phyloP scores from a whole-genome alignment of 2,113 vertebrate species.

The Gambusia affinis region DNA sequence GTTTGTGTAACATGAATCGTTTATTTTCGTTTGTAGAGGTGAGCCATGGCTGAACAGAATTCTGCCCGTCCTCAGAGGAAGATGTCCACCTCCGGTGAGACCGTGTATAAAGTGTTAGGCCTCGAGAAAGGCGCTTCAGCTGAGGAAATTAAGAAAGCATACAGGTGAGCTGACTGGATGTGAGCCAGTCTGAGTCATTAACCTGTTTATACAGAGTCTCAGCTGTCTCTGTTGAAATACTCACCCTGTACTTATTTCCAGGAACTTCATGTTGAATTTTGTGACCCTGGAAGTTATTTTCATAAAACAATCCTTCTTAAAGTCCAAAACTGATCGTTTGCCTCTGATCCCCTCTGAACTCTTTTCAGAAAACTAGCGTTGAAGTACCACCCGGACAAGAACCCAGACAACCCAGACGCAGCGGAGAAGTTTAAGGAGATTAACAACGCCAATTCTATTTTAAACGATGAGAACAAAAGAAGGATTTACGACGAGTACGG shows the following conservation, averaged over 20 bases:
- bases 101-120: constrained; percentile 87
- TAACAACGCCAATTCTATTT: constrained; percentile 89
- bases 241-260: not conserved
- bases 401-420: constrained; percentile 88
- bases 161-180: constrained; percentile 82
- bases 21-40: constrained; percentile 49
- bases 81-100: constrained; percentile 87
- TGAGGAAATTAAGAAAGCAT: constrained; percentile 91
- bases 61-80: constrained; percentile 80
- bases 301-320: not conserved
- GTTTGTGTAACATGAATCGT: not conserved
- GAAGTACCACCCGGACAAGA: constrained; percentile 95
- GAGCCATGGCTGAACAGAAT: constrained; percentile 82
- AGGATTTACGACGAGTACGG: constrained; percentile 92
- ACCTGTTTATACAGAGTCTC: not conserved
- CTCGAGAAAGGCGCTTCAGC: constrained; percentile 88
- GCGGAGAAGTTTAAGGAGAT: constrained; percentile 96
- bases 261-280: not conserved
- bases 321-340: too few relatives aligned
- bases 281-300: not conserved
- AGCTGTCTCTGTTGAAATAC: not conserved
- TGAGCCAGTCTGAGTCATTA: not conserved
- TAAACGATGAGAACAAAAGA: constrained; percentile 87
- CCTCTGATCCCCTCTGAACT: too few relatives aligned
- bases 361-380: constrained; percentile 86